These are phyloP conservation scores for Corvus hawaiiensis DNA, from an alignment of 2,113 vertebrate genomes.

Conservation along the genomic window DNA sequence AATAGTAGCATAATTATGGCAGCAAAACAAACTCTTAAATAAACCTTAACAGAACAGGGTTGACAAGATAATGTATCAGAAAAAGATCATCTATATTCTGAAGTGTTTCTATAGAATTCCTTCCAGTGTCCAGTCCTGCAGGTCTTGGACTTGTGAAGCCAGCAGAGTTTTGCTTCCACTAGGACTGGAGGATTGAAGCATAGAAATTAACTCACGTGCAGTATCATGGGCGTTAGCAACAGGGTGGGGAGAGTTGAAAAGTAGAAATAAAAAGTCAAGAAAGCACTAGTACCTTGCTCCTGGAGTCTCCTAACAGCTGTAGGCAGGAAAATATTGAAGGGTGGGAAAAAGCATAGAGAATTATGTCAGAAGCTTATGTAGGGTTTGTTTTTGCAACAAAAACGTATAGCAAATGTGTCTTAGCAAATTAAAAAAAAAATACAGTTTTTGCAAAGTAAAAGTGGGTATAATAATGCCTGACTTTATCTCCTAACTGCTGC, in stretches of 20 bases:
- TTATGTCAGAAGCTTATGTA: slow-evolving; percentile 80
- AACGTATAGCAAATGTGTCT: slow-evolving; percentile 73
- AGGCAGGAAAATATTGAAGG: slow-evolving; percentile 83
- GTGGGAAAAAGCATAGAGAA: slow-evolving; percentile 86
- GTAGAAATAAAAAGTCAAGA: slow-evolving; percentile 72
- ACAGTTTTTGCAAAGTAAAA: slow-evolving; percentile 67
- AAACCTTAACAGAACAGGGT: background rate
- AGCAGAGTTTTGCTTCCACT: background rate
- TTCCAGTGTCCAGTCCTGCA: slow-evolving; percentile 10
- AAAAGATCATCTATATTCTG: background rate
- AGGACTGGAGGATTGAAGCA: slow-evolving; percentile 8
- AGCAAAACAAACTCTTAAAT: background rate
- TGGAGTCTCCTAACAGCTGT: slow-evolving; percentile 99
- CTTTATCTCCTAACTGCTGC: background rate
- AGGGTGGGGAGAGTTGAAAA: slow-evolving; percentile 63
- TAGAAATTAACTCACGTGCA: slow-evolving; percentile 25
- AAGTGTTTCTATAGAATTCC: background rate
- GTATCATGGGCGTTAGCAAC: slow-evolving; percentile 45
- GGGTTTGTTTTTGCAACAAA: slow-evolving; percentile 78
- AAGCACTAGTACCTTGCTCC: slow-evolving; percentile 95
- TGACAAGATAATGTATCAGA: background rate
- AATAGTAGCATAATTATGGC: background rate
- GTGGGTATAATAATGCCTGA: slow-evolving; percentile 24
- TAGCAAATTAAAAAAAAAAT: slow-evolving; percentile 72
- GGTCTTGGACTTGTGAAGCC: background rate